Base-by-base conservation (phyloP, 2,888 invertebrate genomes). In the Cerastis leucographa region DNA sequence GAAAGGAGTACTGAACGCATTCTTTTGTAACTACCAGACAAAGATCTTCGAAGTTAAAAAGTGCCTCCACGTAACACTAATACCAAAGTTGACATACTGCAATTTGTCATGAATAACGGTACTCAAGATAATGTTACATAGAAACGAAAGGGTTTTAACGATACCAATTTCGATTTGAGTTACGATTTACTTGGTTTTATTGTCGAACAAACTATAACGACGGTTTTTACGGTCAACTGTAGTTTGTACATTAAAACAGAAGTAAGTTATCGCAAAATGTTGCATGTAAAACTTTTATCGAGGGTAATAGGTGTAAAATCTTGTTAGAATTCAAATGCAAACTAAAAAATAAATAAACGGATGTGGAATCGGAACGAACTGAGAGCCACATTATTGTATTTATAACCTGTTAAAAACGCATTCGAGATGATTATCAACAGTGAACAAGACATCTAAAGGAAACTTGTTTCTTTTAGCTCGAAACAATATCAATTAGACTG, bases 1-100 rank as follows among this genome's bases (percentile, higher is more conserved):
- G 88, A 88, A 83, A 88, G 78, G 75, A 85, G 56, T 78, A 83
- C 68, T 74, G 79, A 83, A 71, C 79, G 51, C 85, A 87, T 88
- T 89, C 87, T 83, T 86, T 86, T 87, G 76, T 84, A 72, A 67
- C 61, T 1, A 62, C n/a, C 49, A 85, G 78, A 85, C 83, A 83
- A 85, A 79, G 66, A 77, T 83, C 83, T 76, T 74, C n/a, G 46
- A 62, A 78, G 54, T 76, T 56, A 77, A 81, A 84, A 78, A 79
- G 44, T 62, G 59, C 35, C 62, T 78, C 17, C 71, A 71, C 22
- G 64, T 75, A 68, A 82, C 64, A 59, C 56, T 66, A 70, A 61
- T 46, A 25, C 12, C 17, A 11, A 46, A 71, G 62, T 56, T 7
- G 71, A 56, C 65, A 71, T 65, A 56, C 25, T 62, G 56, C 59